phyloP scores from a whole-genome alignment of 92 coral and sea anemone genomes.

The Pocillopora grandis region DNA sequence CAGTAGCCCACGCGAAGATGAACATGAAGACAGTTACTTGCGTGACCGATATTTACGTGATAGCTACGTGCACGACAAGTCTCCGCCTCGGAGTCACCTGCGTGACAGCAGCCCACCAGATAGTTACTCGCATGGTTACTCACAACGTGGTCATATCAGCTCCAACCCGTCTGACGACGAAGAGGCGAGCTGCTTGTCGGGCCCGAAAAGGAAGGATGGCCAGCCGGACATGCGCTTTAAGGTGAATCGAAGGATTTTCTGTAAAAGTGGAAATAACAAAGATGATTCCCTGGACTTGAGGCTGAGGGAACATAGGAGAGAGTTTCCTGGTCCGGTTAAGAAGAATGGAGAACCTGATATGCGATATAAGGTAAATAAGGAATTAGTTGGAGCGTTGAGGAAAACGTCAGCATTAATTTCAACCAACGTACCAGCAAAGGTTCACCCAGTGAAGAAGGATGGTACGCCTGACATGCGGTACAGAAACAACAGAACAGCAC shows the following conservation, averaged over 20 bases:
- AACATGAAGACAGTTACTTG: neutral
- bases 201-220: slow-evolving; percentile 21
- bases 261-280: slow-evolving; percentile 41
- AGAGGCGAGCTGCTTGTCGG: neutral
- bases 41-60: neutral
- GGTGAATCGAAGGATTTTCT: slow-evolving; percentile 38
- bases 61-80: neutral
- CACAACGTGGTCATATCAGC: neutral
- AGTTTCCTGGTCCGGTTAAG: slow-evolving; percentile 32
- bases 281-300: slow-evolving; percentile 56
- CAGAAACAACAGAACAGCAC: slow-evolving; percentile 25
- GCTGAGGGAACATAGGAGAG: slow-evolving; percentile 7
- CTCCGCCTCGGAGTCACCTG: neutral
- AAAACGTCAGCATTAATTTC: neutral
- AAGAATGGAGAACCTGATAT: slow-evolving; percentile 68
- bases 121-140: neutral
- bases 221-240: slow-evolving; percentile 57
- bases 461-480: slow-evolving; percentile 56
- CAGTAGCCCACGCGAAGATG: neutral
- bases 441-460: slow-evolving; percentile 40
- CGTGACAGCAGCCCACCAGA: neutral
- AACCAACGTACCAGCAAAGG: neutral
- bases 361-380: slow-evolving; percentile 50
- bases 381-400: neutral
- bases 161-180: neutral